Base-by-base conservation (phyloP, 2,113 vertebrate species). In the Hemiscyllium ocellatum region DNA sequence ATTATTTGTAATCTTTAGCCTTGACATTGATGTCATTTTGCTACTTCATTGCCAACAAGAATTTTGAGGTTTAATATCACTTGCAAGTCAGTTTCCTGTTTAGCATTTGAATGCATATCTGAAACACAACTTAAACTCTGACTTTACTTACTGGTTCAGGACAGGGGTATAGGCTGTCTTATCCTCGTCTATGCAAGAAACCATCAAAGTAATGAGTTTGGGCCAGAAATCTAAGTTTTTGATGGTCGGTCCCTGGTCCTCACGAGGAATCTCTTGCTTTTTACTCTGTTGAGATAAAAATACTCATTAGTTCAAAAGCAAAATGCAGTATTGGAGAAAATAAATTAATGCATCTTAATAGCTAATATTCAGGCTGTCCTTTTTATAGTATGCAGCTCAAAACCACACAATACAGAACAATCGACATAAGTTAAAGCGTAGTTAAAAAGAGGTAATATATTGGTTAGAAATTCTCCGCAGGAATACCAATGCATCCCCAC, bases 141-240 rank as follows among this genome's bases (percentile, higher is more conserved):
- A 98, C 61, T 66, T 37, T 66, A 93, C 99, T 97, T 98, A 99
- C 99, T 99, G 99, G 97, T 99, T 99, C 96, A 99, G 97, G 96
- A 98, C 96, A 50, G 99, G 98, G 0, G 98, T 98, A 96, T 99
- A 99, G 1, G 98, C 98, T 0, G 98, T 98, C 96, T 98, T 98
- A 97, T 99, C 99, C 90, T 99, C 99, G 96, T 99, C 99, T 96
- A 99, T 99, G 89, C 99, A 98, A 70, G 98, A 99, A 94, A 99
- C 97, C 98, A 99, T 99, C 95, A 99, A 96, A 95, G 99, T 99
- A 96, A 99, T 99, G 96, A 99, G 97, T 83, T 99, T 99, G 72
- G 98, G 98, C 99, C 99, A 99, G 96, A 99, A 99, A 96, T 99
- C 99, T 97, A 99, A 97, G 96, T 98, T 99, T 97, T 99, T 98